Evolutionary conservation across 2,113 vertebrate species (phyloP).

Genomic region (Bostrychus sinensis): DNA sequence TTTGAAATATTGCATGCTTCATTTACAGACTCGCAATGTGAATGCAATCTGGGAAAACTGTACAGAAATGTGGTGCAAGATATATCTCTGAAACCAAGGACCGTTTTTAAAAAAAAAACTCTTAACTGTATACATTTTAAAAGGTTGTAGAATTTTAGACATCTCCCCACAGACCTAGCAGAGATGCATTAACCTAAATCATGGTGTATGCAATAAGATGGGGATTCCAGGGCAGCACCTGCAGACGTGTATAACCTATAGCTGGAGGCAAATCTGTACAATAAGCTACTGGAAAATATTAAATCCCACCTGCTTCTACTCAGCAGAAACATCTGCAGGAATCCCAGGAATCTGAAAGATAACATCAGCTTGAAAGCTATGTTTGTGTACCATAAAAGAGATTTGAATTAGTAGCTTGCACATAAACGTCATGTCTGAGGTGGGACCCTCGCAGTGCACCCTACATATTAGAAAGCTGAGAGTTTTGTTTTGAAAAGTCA

Average conservation of each 20-base stretch:
- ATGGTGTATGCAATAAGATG: constrained; percentile 8
- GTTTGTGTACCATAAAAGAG: constrained; percentile 14
- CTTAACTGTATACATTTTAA: neutral
- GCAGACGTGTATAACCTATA: constrained; percentile 36
- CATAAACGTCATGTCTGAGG: constrained; percentile 17
- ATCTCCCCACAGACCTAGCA: neutral
- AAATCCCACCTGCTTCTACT: constrained; percentile 62
- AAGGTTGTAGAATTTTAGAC: constrained; percentile 6
- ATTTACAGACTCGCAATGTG: constrained; percentile 33
- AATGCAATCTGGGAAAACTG: constrained; percentile 8
- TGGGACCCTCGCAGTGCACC: neutral
- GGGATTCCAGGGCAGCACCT: constrained; percentile 32
- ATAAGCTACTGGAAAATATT: constrained; percentile 56
- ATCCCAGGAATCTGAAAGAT: constrained; percentile 63
- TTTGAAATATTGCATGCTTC: constrained; percentile 44
- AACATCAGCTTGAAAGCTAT: constrained; percentile 25
- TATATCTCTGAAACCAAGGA: constrained; percentile 1
- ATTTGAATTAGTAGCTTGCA: constrained; percentile 25
- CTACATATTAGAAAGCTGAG: neutral
- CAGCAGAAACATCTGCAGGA: constrained; percentile 63
- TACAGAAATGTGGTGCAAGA: neutral
- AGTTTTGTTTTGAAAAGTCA: constrained; percentile 20
- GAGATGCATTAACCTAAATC: constrained; percentile 13
- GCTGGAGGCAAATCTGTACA: constrained; percentile 46
- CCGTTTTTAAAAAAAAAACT: neutral